phyloP scores from a whole-genome alignment of 2,113 vertebrate species.

The Varanus komodoensis region DNA sequence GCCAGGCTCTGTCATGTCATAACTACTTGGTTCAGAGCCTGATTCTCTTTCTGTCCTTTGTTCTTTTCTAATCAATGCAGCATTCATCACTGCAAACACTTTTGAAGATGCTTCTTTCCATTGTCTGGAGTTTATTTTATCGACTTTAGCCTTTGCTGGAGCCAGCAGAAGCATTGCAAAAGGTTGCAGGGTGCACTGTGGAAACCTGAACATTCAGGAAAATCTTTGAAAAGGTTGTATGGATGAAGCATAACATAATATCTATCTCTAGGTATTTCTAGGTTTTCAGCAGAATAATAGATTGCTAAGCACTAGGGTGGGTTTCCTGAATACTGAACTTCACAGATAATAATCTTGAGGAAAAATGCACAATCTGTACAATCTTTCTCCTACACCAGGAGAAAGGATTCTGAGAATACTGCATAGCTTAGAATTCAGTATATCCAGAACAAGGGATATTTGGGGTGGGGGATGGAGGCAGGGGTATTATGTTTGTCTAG shows the following conservation, averaged over 20 bases:
- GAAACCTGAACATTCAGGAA: background rate
- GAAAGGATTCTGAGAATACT: background rate
- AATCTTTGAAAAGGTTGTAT: background rate
- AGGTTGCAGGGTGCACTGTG: background rate
- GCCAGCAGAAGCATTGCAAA: background rate
- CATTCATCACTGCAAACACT: background rate
- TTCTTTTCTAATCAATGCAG: conserved; percentile 20
- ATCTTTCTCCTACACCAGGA: background rate
- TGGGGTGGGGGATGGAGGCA: too few relatives aligned
- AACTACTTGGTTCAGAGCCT: background rate
- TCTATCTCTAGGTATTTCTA: background rate
- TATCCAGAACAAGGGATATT: background rate
- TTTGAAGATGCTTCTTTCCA: background rate
- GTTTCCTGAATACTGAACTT: background rate
- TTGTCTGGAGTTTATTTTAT: background rate
- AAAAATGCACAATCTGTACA: background rate
- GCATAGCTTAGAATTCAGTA: background rate
- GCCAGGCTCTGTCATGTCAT: background rate
- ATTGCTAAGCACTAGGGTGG: background rate
- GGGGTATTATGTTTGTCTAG: background rate
- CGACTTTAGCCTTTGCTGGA: background rate
- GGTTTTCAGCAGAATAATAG: background rate
- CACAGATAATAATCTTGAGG: background rate
- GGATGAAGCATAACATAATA: background rate
- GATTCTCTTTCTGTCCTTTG: background rate